These are phyloP conservation scores for Felis catus DNA, from an alignment of 2,113 vertebrate genomes.

Conservation along the genomic window F.catus_Fca126_mat1.0 CM031421.1:110475501-110476000, in stretches of 20 bases:
- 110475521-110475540: neutral
- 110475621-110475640: neutral
- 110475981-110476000: no score
- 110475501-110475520: neutral
- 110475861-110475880: neutral
- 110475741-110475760: neutral
- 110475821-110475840: neutral
- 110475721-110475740: neutral
- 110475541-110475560: neutral
- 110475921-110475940: neutral
- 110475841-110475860: neutral
- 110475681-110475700: neutral
- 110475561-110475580: neutral
- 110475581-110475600: neutral
- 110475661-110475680: neutral
- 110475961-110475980: no score
- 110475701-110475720: neutral
- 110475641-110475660: fast-evolving
- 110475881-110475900: neutral
- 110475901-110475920: neutral
- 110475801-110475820: neutral
- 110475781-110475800: neutral
- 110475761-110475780: fast-evolving
- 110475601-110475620: neutral
- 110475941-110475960: no score